Evolutionary conservation across 2,113 vertebrate genomes (phyloP).

Genomic region (Rhea pennata): DNA sequence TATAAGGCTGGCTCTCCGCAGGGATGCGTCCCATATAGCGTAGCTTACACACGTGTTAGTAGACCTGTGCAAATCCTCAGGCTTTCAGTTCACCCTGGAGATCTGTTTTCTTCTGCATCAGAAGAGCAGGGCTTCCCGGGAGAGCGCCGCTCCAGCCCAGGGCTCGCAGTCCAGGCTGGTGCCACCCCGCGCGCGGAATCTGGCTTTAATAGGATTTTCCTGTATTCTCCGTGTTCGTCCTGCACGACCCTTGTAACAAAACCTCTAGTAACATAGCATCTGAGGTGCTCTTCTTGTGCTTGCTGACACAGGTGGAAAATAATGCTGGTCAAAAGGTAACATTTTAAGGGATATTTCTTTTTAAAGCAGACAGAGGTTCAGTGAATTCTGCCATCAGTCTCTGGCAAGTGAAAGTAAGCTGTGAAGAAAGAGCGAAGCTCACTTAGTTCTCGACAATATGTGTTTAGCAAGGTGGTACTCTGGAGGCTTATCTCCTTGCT

Average conservation of each 20-base stretch:
- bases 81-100: neutral
- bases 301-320: neutral
- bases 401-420: neutral
- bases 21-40: neutral
- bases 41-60: neutral
- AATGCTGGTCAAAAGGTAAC: neutral
- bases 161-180: rapidly evolving
- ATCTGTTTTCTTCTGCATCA: neutral
- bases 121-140: neutral
- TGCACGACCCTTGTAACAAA: rapidly evolving
- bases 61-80: neutral
- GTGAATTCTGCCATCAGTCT: neutral
- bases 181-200: rapidly evolving
- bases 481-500: neutral
- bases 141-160: neutral
- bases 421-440: neutral
- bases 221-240: neutral
- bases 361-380: neutral
- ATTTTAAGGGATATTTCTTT: neutral
- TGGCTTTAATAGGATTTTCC: neutral
- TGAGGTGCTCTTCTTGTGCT: neutral
- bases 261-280: neutral
- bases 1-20: rapidly evolving
- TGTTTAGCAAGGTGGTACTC: neutral
- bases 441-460: neutral